These are phyloP conservation scores for Lingula anatina DNA, from an alignment of 2,888 invertebrate genomes.

Conservation along the genomic window DNA sequence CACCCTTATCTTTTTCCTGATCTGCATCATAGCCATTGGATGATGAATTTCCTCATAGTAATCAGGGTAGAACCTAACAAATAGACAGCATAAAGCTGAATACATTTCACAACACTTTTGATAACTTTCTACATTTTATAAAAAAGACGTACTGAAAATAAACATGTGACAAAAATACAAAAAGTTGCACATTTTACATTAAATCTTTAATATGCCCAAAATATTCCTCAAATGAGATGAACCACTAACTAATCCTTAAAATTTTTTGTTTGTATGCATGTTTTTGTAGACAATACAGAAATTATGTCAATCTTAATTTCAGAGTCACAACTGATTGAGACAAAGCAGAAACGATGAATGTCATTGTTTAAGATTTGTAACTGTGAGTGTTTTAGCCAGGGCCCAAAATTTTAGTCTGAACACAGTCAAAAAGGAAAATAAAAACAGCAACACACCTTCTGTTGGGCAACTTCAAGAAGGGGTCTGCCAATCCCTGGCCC, in stretches of 20 bases:
- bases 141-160: too few relatives aligned
- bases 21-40: constrained; percentile 90
- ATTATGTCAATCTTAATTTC: too few relatives aligned
- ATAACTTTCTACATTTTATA: neutral
- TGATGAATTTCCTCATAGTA: constrained; percentile 96
- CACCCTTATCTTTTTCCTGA: constrained; percentile 59
- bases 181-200: neutral
- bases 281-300: too few relatives aligned
- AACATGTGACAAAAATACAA: neutral
- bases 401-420: too few relatives aligned
- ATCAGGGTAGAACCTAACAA: constrained; percentile 80
- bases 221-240: neutral
- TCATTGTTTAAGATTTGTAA: too few relatives aligned
- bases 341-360: too few relatives aligned
- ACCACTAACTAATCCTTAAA: too few relatives aligned
- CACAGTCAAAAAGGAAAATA: neutral
- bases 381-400: too few relatives aligned
- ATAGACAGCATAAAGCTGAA: constrained; percentile 2
- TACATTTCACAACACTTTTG: neutral
- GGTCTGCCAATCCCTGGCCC: constrained; percentile 82
- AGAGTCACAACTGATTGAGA: too few relatives aligned
- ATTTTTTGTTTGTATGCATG: too few relatives aligned
- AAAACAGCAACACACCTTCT: constrained; percentile 45
- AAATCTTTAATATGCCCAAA: neutral
- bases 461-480: constrained; percentile 89